Evolutionary conservation across 37 sponge, comb jelly and placozoan species (phyloP).

Genomic region (Haliclona indistincta): DNA sequence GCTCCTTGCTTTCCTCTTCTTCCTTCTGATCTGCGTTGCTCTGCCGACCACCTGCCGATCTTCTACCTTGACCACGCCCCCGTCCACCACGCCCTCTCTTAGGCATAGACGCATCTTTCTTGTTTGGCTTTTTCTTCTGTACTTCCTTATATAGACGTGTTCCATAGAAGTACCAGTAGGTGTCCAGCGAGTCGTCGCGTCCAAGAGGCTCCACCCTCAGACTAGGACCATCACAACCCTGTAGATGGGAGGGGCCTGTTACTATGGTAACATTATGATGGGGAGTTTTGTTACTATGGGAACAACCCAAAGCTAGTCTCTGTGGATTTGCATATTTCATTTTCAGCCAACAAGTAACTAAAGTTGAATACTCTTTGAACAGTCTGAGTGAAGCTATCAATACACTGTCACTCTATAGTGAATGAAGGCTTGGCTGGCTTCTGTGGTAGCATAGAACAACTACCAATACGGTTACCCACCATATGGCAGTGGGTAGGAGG

Average conservation of each 20-base stretch:
- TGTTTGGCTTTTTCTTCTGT: slow-evolving; percentile 23
- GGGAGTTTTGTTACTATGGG: too few species aligned
- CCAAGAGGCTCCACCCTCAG: slow-evolving; percentile 68
- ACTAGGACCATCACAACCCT: slow-evolving; percentile 57
- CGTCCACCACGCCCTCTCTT: not conserved
- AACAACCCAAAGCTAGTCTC: not conserved
- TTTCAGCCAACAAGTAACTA: too few species aligned
- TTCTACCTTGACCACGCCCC: not conserved
- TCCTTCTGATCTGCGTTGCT: not conserved
- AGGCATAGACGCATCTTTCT: slow-evolving; percentile 11
- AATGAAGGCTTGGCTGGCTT: too few species aligned
- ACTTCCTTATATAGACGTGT: slow-evolving; percentile 74
- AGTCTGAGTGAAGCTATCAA: too few species aligned
- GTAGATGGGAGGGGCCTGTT: not conserved
- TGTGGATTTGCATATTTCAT: slow-evolving; percentile 7
- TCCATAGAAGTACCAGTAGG: slow-evolving; percentile 87
- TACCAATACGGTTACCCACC: too few species aligned
- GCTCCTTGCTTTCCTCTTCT: slow-evolving; percentile 15
- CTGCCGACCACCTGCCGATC: not conserved
- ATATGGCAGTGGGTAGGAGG: too few species aligned
- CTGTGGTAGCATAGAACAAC: too few species aligned
- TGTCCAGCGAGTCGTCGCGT: slow-evolving; percentile 57
- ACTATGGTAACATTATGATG: not conserved
- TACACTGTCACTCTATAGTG: too few species aligned
- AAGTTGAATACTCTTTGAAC: too few species aligned